Base-by-base conservation (phyloP, 1,140 invertebrate species). In the Episyrphus balteatus region DNA sequence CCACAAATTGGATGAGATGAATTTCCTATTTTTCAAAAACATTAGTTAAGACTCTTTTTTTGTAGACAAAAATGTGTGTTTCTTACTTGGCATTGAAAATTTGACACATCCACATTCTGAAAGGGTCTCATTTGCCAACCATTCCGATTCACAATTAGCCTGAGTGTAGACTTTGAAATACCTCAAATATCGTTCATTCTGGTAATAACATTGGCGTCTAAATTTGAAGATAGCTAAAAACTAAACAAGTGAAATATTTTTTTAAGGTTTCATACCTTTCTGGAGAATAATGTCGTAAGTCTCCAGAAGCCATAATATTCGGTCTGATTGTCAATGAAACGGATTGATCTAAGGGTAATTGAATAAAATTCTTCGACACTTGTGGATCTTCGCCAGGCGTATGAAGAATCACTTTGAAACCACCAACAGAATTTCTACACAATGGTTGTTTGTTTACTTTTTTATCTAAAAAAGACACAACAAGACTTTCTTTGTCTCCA, bases 11-110 rank as follows among this genome's bases (percentile, higher is more conserved):
- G 62, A 30, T 62, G 69, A 33, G 61, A 50, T 9, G 57, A 49
- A 41, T 62, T 60, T 48, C 70, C 73, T 75, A 44, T n/a, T n/a
- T n/a, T n/a, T n/a, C n/a, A 5, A 26, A 26, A 26, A 26, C 3
- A 5, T 26, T 26, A 8, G 3, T 5, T 26, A n/a, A n/a, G n/a
- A n/a, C 8, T 26, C 3, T 8, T 5, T 8, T 8, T 26, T n/a
- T n/a, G n/a, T 26, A 26, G 8, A 26, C 8, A 12, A 7, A n/a
- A 41, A n/a, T n/a, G n/a, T n/a, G n/a, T 47, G 7, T 41, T 70
- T 71, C n/a, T n/a, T n/a, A 82, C 80, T 75, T 49, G 80, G 80
- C 76, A 82, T 77, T 44, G 75, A 80, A 52, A 77, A 76, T 46
- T 77, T 74, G 2, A 81, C 77, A 45, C 81, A 83, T 26, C 21